Conservation (phyloP, 2,888 invertebrate species). For the Bimastos eiseni region DNA sequence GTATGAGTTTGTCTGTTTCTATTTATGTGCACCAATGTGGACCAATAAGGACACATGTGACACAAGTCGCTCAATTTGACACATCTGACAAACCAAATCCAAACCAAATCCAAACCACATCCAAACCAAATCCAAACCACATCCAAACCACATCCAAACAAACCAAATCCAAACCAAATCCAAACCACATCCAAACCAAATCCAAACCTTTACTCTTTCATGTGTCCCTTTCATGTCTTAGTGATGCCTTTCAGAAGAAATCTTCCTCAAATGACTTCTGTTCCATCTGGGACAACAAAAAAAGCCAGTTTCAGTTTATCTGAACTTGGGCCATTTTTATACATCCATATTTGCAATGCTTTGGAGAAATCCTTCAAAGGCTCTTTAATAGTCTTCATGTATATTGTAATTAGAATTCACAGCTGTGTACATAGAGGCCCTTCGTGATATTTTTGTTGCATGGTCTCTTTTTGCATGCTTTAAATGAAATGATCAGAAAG, state of each 20-base stretch:
- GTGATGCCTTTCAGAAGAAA: not conserved
- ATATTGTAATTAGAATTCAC: not conserved
- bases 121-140: no score
- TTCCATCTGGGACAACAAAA: not conserved
- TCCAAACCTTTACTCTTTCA: no score
- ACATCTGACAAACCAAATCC: not conserved
- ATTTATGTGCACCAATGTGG: no score
- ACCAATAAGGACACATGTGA: no score
- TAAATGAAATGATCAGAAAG: not conserved
- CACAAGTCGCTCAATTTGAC: not conserved
- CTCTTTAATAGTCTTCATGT: no score
- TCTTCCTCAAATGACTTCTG: not conserved
- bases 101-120: no score
- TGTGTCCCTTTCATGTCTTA: not conserved
- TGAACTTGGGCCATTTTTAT: not conserved
- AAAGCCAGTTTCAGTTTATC: not conserved
- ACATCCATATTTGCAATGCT: not conserved
- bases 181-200: no score
- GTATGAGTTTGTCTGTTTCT: no score
- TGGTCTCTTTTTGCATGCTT: not conserved
- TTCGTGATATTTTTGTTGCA: not conserved
- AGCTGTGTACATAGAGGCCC: not conserved
- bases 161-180: no score
- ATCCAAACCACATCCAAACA: no score
- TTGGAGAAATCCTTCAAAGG: not conserved